Conservation (phyloP, 2,888 invertebrate species). For the Hypercompe scribonia region DNA sequence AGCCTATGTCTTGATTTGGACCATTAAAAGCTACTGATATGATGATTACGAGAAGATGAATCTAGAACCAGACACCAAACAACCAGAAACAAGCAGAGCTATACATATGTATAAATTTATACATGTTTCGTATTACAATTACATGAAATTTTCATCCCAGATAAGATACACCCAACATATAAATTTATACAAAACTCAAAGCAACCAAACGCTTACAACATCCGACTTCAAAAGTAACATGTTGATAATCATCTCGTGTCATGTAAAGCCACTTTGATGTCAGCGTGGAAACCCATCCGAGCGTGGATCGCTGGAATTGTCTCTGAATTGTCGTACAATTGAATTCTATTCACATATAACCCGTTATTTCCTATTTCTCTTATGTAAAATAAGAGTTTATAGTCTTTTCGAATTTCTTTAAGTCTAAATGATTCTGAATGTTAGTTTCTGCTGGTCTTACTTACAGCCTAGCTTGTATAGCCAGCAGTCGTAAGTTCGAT, state of each 20-base stretch:
- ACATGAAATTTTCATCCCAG: neutral
- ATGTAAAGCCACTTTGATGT: conserved; percentile 37
- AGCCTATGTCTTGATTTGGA: no score
- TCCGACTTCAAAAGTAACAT: conserved; percentile 11
- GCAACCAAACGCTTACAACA: conserved; percentile 2
- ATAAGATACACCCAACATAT: neutral
- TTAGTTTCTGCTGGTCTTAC: no score
- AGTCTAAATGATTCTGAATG: no score
- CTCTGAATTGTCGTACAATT: conserved; percentile 49
- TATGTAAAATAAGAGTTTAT: neutral
- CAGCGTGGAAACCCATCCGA: conserved; percentile 17
- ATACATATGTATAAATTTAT: no score
- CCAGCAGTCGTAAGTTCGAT: no score
- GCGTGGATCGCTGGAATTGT: conserved; percentile 43
- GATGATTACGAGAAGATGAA: no score
- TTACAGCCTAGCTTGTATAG: no score
- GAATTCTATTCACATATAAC: conserved; percentile 28
- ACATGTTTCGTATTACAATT: neutral
- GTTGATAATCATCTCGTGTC: conserved; percentile 34
- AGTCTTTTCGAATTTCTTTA: neutral
- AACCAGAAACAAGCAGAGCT: no score
- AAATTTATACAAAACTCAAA: neutral
- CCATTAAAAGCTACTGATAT: no score
- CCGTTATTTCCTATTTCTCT: conserved; percentile 7
- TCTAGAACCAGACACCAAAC: no score